Conservation (phyloP, 2,888 invertebrate species). For the Andrena marginata region DNA sequence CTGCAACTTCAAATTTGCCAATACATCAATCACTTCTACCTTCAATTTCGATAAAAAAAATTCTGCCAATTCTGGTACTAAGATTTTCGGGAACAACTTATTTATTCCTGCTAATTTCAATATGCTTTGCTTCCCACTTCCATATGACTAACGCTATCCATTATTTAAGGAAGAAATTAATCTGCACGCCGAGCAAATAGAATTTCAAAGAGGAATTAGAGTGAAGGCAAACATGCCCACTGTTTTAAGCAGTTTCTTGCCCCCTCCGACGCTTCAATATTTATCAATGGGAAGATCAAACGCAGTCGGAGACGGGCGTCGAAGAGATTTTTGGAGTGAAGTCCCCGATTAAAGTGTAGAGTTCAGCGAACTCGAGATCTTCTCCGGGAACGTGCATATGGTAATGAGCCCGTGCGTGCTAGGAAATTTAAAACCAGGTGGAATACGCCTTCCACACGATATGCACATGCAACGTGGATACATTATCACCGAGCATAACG, state of each 20-base stretch:
- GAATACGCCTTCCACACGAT: constrained; percentile 63
- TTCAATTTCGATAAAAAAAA: too few relatives aligned
- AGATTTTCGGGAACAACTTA: too few relatives aligned
- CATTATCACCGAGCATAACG: constrained; percentile 58
- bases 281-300: constrained; percentile 24
- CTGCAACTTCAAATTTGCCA: neutral
- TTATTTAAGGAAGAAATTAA: too few relatives aligned
- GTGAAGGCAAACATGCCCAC: neutral
- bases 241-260: neutral
- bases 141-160: too few relatives aligned
- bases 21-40: too few relatives aligned
- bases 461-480: constrained; percentile 49
- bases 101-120: too few relatives aligned
- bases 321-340: constrained; percentile 58
- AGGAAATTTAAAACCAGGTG: constrained; percentile 74
- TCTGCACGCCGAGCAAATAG: neutral
- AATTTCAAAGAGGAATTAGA: neutral
- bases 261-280: constrained; percentile 6
- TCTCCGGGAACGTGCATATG: constrained; percentile 69
- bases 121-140: too few relatives aligned
- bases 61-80: too few relatives aligned
- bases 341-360: constrained; percentile 54
- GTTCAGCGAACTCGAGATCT: constrained; percentile 71
- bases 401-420: constrained; percentile 75
- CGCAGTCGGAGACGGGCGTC: neutral